phyloP scores from a whole-genome alignment of 2,888 invertebrate species.

The Ephialtes manifestator region DNA sequence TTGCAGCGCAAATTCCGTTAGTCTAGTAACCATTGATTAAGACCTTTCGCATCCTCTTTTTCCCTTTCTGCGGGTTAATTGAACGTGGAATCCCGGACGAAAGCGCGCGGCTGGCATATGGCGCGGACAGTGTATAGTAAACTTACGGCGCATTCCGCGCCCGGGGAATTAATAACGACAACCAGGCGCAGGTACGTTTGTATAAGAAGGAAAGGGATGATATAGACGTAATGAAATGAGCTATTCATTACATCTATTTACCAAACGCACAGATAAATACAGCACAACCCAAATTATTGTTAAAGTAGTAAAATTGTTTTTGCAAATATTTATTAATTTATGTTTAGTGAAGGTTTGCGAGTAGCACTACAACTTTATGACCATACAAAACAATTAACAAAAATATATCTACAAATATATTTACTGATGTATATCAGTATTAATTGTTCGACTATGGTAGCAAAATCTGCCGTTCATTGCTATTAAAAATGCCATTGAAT shows the following conservation, averaged over 20 bases:
- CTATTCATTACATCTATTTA: background rate
- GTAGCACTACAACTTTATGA: too few relatives aligned
- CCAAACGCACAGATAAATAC: background rate
- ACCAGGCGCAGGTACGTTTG: background rate
- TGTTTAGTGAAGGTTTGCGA: too few relatives aligned
- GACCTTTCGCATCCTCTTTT: constrained; percentile 10
- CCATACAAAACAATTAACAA: too few relatives aligned
- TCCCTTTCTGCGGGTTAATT: constrained; percentile 14
- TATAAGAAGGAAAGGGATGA: constrained; percentile 7
- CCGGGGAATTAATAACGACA: constrained; percentile 7
- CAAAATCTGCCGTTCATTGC: too few relatives aligned
- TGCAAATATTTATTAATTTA: background rate
- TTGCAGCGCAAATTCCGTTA: background rate
- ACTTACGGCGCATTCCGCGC: constrained; percentile 14
- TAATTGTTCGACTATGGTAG: too few relatives aligned
- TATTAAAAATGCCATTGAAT: too few relatives aligned
- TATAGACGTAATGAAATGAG: background rate
- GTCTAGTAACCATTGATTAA: constrained; percentile 21
- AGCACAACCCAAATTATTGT: background rate
- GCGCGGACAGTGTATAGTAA: background rate
- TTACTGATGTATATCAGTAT: too few relatives aligned
- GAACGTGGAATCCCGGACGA: constrained; percentile 25
- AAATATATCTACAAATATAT: too few relatives aligned
- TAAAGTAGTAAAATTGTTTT: too few relatives aligned
- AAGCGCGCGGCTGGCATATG: constrained; percentile 8